Conservation (phyloP, 2,888 invertebrate species). For the Xestia rhomboidea region DNA sequence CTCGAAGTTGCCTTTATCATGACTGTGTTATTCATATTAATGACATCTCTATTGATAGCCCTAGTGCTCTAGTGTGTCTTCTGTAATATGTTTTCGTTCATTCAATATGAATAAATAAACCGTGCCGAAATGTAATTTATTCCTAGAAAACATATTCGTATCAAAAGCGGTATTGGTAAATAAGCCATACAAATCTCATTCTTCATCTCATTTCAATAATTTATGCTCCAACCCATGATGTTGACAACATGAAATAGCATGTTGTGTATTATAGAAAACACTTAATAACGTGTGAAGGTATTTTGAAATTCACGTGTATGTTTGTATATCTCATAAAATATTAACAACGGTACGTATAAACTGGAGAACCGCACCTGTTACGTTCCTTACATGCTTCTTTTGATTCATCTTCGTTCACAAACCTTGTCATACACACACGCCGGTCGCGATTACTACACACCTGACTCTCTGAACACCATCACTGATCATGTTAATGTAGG, state of each 20-base stretch:
- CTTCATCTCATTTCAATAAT: neutral
- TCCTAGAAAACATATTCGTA: neutral
- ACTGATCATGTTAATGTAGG: too few species aligned
- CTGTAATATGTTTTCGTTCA: neutral
- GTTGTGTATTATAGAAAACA: too few species aligned
- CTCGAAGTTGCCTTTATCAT: neutral
- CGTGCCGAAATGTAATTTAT: neutral
- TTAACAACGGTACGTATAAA: too few species aligned
- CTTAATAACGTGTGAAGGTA: neutral
- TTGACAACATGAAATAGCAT: neutral
- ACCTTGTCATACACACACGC: too few species aligned
- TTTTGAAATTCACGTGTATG: neutral
- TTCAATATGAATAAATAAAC: too few species aligned
- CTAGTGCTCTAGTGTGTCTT: neutral
- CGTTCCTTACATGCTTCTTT: too few species aligned
- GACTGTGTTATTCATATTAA: neutral
- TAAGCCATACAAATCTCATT: neutral
- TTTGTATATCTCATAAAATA: neutral
- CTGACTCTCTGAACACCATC: too few species aligned
- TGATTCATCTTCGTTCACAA: too few species aligned
- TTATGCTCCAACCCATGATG: neutral
- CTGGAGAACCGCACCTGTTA: too few species aligned
- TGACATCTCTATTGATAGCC: neutral
- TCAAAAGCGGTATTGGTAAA: neutral
- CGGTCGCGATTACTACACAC: too few species aligned